Base-by-base conservation (phyloP, 2,113 vertebrate genomes). In the Elaphurus davidianus region DNA sequence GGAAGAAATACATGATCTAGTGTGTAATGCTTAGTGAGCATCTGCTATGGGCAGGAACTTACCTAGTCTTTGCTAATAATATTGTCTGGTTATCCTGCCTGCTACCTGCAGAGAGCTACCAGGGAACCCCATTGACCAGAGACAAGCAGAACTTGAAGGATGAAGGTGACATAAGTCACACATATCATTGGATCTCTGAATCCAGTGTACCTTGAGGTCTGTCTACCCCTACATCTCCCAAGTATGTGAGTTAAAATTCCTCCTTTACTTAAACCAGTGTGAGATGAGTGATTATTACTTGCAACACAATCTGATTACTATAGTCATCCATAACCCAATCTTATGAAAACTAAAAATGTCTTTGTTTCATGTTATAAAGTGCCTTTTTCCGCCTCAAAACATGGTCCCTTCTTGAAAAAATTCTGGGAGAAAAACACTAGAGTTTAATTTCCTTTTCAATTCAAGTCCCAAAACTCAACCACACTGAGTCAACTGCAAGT, bases 381-480 rank as follows among this genome's bases (percentile, higher is more conserved):
- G 76, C 81, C 78, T 57, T 81, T 95, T 28, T 33, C 45, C 14
- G 47, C 33, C 64, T 90, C 11, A 28, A 87, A 79, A 85, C 90
- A 52, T n/a, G 57, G 50, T n/a, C 47, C 16, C n/a, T 82, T 91
- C 90, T 25, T 54, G 71, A 95, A 92, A 67, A 50, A 28, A 57
- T 45, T 95, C 90, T 47, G 30, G 60, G 50, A 94, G 52, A n/a
- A 84, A 87, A 88, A 36, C 16, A 54, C 45, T 15, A 81, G 50
- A 76, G 52, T 85, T 30, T 76, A 92, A 85, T 97, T 96, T 95
- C 74, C 67, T 55, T 93, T 90, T 28, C 0, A 30, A 95, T 50
- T 52, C 90, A 62, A 82, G 84, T 64, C 47, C 55, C 17, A 0
- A 71, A 82, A 47, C 33, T 55, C 15, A 0, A 0, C 60, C 45